Base-by-base conservation (phyloP, 2,888 invertebrate genomes). In the Parnassius glacialis region DNA sequence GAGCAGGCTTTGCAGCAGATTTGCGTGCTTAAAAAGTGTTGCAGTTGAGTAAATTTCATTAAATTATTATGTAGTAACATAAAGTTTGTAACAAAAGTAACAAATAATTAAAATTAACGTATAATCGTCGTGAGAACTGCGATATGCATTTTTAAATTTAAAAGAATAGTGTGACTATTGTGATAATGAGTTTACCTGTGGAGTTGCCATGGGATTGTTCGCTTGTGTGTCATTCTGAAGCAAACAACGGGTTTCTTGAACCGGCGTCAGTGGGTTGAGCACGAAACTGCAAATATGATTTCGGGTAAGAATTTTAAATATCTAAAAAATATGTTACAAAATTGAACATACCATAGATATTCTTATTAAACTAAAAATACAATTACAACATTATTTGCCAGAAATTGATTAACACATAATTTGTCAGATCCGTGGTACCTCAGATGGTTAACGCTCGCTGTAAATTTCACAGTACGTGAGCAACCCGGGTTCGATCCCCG, bases 211-310 rank as follows among this genome's bases (percentile, higher is more conserved):
- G 0, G 97, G 97, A 83, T 97, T 97, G 78, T 95, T 96, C 57
- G 97, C 97, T 70, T 96, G 95, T 0, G 98, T 97, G 82, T 97
- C 97, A 85, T 98, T 98, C 85, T 97, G 97, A 73, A 98, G 92
- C 80, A 97, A 94, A 81, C 97, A 97, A 65, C 97, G 92, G 10
- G 97, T 97, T 84, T 97, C 97, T 89, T 97, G 98, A 62, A 96
- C 95, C 1, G 98, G 97, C 65, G 97, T 97, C 78, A 98, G 85
- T 10, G 98, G 98, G 84, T 98, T 98, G 66, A 97, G 93, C 48
- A 98, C 97, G 85, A 98, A 98, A 89, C 97, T 97, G 90, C 57
- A 90, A 92, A 79, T 84, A 87, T 78, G 67, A 67, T 47, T 5
- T 2, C 11, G 12, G 3, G 20, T 52, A 41, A 25, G 47, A 44